Base-by-base conservation (phyloP, 2,797 vertebrate genomes). In the Odontamblyopus lacepedii region DNA sequence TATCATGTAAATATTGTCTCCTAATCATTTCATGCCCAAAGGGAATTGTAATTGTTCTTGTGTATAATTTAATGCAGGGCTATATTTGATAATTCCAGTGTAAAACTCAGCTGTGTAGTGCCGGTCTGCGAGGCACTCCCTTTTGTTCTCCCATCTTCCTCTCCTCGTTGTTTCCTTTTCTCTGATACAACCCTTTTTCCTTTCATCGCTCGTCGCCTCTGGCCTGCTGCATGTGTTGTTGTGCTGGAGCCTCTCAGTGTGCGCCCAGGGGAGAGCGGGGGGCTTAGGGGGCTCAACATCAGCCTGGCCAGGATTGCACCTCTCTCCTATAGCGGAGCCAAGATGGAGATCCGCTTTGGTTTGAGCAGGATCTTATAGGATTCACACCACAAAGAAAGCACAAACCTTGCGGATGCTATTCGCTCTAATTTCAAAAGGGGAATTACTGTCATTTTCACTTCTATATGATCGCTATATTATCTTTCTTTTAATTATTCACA, bases 281-380 rank as follows among this genome's bases (percentile, higher is more conserved):
- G 76, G 74, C 83, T 86, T 80, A 75, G 71, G 77, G 82, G 71
- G 77, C 77, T 86, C 79, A 79, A 74, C 76, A 78, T 76, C 79
- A 64, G 77, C 3, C 68, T 78, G 78, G 72, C 55, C 70, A 73
- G 68, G 73, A 74, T 79, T 65, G 74, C 73, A 73, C 77, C n/a
- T 23, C 61, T 76, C 61, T 76, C 71, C 13, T 50, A 60, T 30
- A 64, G 69, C 35, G n/a, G 26, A 18, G n/a, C 62, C 71, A 62
- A 62, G 41, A 64, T 56, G 74, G 53, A 82, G 65, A 78, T 63
- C 9, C 26, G 32, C 27, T 67, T 68, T 57, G 44, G 41, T 66
- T 50, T 50, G 26, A 29, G 44, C n/a, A 50, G 41, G 41, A 51
- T 66, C 30, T 23, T 68, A 23, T 56, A 26, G 67, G 51, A 56